Evolutionary conservation across 2,113 vertebrate genomes (phyloP).

Genomic region (Equus przewalskii): DNA sequence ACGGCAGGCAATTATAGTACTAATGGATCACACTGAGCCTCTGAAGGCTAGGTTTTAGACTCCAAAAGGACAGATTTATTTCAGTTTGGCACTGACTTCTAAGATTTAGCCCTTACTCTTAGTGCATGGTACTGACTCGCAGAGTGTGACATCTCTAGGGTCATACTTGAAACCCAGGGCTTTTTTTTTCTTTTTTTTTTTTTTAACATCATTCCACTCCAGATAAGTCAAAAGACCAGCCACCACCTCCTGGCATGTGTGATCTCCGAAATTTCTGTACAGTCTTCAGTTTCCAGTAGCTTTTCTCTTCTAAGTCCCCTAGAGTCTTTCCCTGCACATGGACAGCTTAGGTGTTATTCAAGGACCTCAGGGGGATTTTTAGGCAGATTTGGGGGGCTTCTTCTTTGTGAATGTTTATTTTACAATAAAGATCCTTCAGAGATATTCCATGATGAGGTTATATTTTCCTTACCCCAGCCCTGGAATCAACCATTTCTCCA

Average conservation of each 20-base stretch:
- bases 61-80: background rate
- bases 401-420: background rate
- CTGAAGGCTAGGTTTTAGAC: background rate
- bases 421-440: background rate
- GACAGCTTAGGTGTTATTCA: background rate
- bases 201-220: background rate
- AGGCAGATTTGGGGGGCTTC: background rate
- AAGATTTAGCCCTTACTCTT: background rate
- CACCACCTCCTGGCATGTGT: background rate
- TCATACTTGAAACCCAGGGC: background rate
- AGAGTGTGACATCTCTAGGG: background rate
- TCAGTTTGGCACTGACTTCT: background rate
- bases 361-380: background rate
- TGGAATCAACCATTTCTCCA: background rate
- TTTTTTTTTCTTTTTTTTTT: background rate
- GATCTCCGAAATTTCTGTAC: background rate
- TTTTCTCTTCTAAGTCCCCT: background rate
- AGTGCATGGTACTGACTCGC: background rate
- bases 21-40: too few species aligned
- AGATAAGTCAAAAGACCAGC: background rate
- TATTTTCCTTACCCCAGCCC: background rate
- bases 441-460: background rate
- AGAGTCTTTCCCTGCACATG: background rate
- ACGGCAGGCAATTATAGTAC: too few species aligned
- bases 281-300: background rate